Evolutionary conservation across 2,113 vertebrate species (phyloP).

Genomic region (Prionailurus bengalensis): DNA sequence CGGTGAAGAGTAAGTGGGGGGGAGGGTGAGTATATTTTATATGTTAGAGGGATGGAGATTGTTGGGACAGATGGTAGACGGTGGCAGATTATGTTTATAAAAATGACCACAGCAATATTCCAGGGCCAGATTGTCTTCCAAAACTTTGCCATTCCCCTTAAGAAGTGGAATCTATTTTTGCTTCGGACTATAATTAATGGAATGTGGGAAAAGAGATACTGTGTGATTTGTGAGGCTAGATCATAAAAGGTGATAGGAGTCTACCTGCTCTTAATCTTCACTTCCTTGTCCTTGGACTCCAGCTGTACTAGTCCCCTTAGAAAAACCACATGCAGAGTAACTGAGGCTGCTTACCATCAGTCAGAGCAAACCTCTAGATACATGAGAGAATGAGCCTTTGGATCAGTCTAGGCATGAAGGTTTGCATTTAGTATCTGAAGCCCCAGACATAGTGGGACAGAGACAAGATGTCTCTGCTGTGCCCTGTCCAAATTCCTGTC

Average conservation of each 20-base stretch:
- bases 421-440: background rate
- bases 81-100: background rate
- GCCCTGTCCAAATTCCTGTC: background rate
- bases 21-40: background rate
- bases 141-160: background rate
- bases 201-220: background rate
- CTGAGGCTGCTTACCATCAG: background rate
- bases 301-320: background rate
- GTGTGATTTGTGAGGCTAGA: background rate
- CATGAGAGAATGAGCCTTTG: background rate
- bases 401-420: background rate
- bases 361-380: background rate
- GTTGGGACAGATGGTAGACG: background rate
- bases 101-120: background rate
- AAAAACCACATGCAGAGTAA: background rate
- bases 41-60: background rate
- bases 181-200: background rate
- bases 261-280: background rate
- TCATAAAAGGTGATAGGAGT: background rate
- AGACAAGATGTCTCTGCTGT: background rate
- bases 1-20: background rate
- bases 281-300: background rate
- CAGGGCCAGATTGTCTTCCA: background rate
- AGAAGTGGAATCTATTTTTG: background rate
- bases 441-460: background rate